These are phyloP conservation scores for Cataglyphis rosenhaueri DNA, from an alignment of 2,888 invertebrate species.

Conservation along the genomic window DNA sequence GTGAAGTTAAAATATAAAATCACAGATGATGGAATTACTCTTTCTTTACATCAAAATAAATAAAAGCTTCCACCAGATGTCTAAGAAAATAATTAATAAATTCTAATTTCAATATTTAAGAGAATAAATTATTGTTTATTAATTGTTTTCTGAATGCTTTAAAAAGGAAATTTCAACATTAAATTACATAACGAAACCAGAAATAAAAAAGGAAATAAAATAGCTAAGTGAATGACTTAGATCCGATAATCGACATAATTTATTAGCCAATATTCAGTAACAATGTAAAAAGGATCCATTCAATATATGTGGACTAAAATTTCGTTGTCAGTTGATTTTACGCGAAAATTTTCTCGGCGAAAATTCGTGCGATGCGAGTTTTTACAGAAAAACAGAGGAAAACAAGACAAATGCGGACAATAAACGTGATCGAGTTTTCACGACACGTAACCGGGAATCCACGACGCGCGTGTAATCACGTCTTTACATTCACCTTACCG, in stretches of 20 bases:
- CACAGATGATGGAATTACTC: not conserved
- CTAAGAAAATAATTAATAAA: not conserved
- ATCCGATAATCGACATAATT: not conserved
- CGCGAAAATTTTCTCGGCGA: not conserved
- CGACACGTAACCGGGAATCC: constrained; percentile 3
- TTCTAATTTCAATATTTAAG: not conserved
- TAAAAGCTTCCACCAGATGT: not conserved
- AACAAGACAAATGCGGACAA: constrained; percentile 41
- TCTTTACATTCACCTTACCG: not conserved
- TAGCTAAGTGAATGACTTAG: not conserved
- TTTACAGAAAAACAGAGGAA: constrained; percentile 40
- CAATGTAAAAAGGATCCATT: not conserved
- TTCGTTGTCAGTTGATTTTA: not conserved
- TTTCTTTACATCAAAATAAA: not conserved
- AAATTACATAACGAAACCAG: not conserved
- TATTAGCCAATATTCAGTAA: not conserved
- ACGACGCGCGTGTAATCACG: constrained; percentile 7
- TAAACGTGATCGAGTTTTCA: constrained; percentile 33
- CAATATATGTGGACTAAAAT: not conserved
- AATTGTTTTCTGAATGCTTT: not conserved
- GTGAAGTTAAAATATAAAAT: not conserved
- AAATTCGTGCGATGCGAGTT: constrained; percentile 23
- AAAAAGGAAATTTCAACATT: not conserved
- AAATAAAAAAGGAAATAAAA: not conserved
- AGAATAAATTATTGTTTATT: not conserved